Evolutionary conservation across 2,113 vertebrate species (phyloP).

Genomic region (Festucalex cinctus): DNA sequence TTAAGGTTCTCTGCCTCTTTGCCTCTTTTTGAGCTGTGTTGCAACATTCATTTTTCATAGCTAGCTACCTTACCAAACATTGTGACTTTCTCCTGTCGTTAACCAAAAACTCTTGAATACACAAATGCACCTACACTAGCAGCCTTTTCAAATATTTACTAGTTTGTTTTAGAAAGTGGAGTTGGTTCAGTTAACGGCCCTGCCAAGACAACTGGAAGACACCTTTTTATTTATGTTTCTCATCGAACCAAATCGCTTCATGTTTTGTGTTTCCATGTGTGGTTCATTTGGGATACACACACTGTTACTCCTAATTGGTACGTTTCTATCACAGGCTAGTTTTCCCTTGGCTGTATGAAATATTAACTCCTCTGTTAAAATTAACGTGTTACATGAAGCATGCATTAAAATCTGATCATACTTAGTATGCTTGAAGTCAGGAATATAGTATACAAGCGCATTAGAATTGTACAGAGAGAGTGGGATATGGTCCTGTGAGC

Average conservation of each 20-base stretch:
- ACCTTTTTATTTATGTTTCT: constrained; percentile 1
- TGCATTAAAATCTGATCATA: constrained; percentile 6
- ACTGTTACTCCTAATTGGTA: constrained; percentile 41
- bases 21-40: constrained; percentile 13
- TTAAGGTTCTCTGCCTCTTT: constrained; percentile 12
- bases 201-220: background rate
- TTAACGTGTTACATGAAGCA: constrained; percentile 28
- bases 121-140: background rate
- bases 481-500: constrained; percentile 3
- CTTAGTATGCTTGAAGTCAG: background rate
- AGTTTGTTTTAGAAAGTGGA: constrained; percentile 2
- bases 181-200: background rate
- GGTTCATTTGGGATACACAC: constrained; percentile 25
- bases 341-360: constrained; percentile 44
- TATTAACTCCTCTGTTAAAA: constrained; percentile 51
- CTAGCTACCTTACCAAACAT: background rate
- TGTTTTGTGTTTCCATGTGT: constrained; percentile 10
- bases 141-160: constrained; percentile 30
- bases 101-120: background rate
- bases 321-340: constrained; percentile 26
- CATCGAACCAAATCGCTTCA: constrained; percentile 1
- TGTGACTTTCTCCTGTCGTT: background rate
- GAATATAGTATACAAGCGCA: background rate
- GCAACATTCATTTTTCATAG: constrained; percentile 36
- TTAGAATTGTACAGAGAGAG: constrained; percentile 6